Evolutionary conservation across 2,888 invertebrate genomes (phyloP), one percentile per base, ranked within the genome.

Genomic region (Aplocera efformata): DNA sequence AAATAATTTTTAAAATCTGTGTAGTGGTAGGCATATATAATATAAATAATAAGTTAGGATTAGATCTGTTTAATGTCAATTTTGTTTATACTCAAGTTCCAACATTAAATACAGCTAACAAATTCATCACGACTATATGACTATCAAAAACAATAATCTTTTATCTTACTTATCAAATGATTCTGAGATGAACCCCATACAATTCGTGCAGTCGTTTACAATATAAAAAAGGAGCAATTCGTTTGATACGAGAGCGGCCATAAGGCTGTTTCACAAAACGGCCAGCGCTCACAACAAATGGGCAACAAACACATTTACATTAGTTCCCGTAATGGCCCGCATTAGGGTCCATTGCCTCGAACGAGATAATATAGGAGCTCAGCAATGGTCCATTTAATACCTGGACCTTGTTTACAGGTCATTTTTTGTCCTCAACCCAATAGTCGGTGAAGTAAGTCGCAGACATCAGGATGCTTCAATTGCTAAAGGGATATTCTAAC

Each of bases 301-400:
- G 62, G 59, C 57, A 62, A 70, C 75, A 73, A 74, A 74, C 74
- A 73, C 76, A 78, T 79, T 76, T 72, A 79, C 80, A 79, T 81
- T 76, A 79, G 79, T 79, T 72, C 64, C 53, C 67, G 66, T 80
- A 82, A 84, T 78, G 78, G 64, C 58, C 62, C 55, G 61, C 80
- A 79, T 81, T 79, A 78, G 72, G 45, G 45, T 42, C 49, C 44
- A 52, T 52, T 52, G 48, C 41, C 42, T 40, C 48, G 40, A 46
- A 48, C 48, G 45, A 51, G 54, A 55, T 55, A 55, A 55, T 52
- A 41, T 50, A 50, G 41, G 37, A 45, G 49, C 24, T 23, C 28
- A 29, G 39, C 25, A 35, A 35, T 35, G 47, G 36, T 13, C 48
- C 31, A 40, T 48, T 40, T 48, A 48, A 48, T 37, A 30, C 36